Percentiles rank a stretch among this genome's conserved stretches.
phyloP scores from a whole-genome alignment of 2,797 vertebrate genomes.

The Perdix hodgsoniae region DNA sequence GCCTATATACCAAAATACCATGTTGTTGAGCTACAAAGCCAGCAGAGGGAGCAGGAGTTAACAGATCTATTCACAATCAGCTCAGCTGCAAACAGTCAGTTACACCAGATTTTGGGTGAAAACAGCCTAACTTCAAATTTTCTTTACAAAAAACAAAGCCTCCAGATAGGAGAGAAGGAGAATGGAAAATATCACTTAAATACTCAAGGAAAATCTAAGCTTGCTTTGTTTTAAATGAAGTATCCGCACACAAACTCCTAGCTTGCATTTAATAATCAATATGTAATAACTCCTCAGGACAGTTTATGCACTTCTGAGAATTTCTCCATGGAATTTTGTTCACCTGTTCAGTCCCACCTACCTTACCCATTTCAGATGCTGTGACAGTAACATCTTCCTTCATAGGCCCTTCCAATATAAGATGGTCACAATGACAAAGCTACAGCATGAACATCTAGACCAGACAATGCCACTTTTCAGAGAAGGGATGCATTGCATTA shows the following conservation, averaged over 20 bases:
- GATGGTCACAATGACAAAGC: not conserved
- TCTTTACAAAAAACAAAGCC: not conserved
- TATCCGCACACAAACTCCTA: too few relatives aligned
- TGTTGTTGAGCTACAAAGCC: not conserved
- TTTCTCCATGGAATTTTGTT: not conserved
- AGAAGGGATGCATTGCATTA: not conserved
- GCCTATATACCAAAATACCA: not conserved
- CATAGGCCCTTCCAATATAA: accelerated
- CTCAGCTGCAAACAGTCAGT: not conserved
- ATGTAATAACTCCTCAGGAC: accelerated
- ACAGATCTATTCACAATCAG: accelerated
- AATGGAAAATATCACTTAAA: not conserved
- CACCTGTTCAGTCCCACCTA: not conserved
- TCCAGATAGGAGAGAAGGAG: accelerated
- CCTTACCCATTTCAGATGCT: too few relatives aligned
- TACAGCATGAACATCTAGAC: not conserved
- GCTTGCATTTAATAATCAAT: not conserved
- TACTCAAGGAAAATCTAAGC: not conserved
- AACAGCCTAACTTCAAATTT: not conserved
- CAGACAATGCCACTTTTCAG: not conserved
- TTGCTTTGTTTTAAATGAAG: not conserved
- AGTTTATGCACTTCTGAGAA: accelerated
- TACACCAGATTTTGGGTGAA: accelerated
- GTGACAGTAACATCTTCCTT: not conserved
- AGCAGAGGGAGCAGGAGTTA: constrained; percentile 59